phyloP scores from a whole-genome alignment of 2,113 vertebrate genomes.

The Corythoichthys haematopterus region DNA sequence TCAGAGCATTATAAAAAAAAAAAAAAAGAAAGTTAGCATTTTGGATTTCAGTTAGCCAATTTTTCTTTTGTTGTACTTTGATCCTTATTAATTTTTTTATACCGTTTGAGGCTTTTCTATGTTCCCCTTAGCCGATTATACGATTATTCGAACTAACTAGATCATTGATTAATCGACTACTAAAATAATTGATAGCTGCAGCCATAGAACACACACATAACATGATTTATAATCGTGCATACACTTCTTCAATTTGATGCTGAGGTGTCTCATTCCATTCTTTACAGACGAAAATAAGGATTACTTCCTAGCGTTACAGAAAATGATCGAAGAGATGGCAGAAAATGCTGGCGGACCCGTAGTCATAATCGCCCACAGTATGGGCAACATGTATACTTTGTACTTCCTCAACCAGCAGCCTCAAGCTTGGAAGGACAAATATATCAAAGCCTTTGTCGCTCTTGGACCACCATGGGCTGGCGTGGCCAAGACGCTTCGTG shows the following conservation, averaged over 20 bases:
- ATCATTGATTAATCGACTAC: too few species aligned
- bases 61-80: too few species aligned
- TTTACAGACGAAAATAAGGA: slow-evolving; percentile 85
- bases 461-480: slow-evolving; percentile 92
- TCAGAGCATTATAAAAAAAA: too few species aligned
- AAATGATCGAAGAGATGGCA: slow-evolving; percentile 91
- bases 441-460: slow-evolving; percentile 84
- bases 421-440: slow-evolving; percentile 91
- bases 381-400: slow-evolving; percentile 96
- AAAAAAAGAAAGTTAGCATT: too few species aligned
- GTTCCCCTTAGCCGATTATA: too few species aligned
- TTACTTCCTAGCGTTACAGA: slow-evolving; percentile 83
- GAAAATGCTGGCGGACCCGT: slow-evolving; percentile 81
- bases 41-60: too few species aligned
- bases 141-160: too few species aligned
- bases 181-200: too few species aligned
- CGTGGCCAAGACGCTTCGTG: slow-evolving; percentile 90
- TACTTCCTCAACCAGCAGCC: slow-evolving; percentile 93
- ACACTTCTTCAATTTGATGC: neutral
- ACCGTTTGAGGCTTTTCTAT: too few species aligned
- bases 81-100: too few species aligned
- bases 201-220: neutral
- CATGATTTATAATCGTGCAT: neutral
- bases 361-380: slow-evolving; percentile 93
- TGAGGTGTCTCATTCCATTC: neutral